These are phyloP conservation scores for Deilephila porcellus DNA, from an alignment of 2,888 invertebrate genomes.

Conservation along the genomic window DNA sequence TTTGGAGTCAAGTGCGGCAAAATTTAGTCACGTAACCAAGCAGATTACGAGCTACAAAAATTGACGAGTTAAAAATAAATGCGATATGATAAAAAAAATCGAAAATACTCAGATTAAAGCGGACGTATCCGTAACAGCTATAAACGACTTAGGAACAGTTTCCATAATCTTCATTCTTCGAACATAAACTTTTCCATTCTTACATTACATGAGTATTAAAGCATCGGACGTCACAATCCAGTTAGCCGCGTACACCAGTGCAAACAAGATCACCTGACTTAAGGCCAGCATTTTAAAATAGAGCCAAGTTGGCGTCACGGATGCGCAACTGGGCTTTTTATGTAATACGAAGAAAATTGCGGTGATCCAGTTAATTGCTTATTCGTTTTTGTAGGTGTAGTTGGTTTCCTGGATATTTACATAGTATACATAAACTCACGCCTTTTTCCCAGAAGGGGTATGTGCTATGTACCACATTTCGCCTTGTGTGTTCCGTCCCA, in stretches of 20 bases:
- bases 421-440: no score
- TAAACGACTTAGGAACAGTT: conserved; percentile 3
- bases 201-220: neutral
- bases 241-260: conserved; percentile 8
- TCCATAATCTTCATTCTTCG: neutral
- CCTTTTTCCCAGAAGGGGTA: no score
- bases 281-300: conserved; percentile 27
- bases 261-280: conserved; percentile 29
- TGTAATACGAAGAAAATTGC: neutral
- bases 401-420: no score
- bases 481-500: no score
- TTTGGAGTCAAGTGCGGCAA: no score
- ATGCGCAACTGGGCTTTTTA: neutral
- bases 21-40: no score
- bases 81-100: neutral
- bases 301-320: conserved; percentile 11
- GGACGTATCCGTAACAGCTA: neutral
- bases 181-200: conserved; percentile 20
- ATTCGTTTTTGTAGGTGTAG: no score
- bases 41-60: no score
- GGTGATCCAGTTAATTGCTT: neutral
- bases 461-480: no score
- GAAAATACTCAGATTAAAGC: neutral
- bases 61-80: no score
- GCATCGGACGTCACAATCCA: conserved; percentile 14